These are phyloP conservation scores for Takifugu flavidus DNA, from an alignment of 2,113 vertebrate genomes.

Conservation along the genomic window DNA sequence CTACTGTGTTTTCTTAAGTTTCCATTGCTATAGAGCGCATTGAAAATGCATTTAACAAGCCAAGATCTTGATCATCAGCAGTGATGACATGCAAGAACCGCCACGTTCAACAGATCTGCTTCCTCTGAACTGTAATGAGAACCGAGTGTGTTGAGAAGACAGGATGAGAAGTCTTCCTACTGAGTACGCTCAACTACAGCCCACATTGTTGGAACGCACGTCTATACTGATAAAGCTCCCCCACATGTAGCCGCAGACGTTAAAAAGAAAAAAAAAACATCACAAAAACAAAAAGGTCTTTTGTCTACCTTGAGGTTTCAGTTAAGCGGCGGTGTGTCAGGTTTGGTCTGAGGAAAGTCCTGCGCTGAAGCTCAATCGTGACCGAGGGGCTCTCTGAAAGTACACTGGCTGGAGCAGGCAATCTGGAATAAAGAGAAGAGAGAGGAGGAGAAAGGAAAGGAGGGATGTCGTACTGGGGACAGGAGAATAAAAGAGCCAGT, in stretches of 20 bases:
- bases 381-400: slow-evolving; percentile 48
- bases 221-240: too few species aligned
- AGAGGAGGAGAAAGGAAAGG: slow-evolving; percentile 45
- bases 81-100: too few species aligned
- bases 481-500: slow-evolving; percentile 53
- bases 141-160: not conserved
- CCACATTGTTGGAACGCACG: too few species aligned
- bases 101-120: too few species aligned
- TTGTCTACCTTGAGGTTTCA: slow-evolving; percentile 16
- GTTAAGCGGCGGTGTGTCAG: slow-evolving; percentile 28
- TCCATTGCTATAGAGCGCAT: too few species aligned
- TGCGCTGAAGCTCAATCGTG: slow-evolving; percentile 4
- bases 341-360: slow-evolving; percentile 32
- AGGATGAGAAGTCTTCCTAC: slow-evolving; percentile 11
- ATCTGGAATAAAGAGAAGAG: slow-evolving; percentile 42
- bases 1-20: too few species aligned
- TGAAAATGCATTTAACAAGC: too few species aligned
- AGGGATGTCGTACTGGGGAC: slow-evolving; percentile 13
- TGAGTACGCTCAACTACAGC: not conserved
- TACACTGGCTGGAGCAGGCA: slow-evolving; percentile 36
- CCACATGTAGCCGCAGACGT: slow-evolving; percentile 6
- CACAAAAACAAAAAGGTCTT: not conserved
- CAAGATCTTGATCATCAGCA: too few species aligned
- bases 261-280: too few species aligned
- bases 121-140: too few species aligned